A percentile compares a stretch with the other conserved stretches of the same genome.
Evolutionary conservation across 2,797 vertebrate species (phyloP).

Genomic region (Pelodytes ibericus): DNA sequence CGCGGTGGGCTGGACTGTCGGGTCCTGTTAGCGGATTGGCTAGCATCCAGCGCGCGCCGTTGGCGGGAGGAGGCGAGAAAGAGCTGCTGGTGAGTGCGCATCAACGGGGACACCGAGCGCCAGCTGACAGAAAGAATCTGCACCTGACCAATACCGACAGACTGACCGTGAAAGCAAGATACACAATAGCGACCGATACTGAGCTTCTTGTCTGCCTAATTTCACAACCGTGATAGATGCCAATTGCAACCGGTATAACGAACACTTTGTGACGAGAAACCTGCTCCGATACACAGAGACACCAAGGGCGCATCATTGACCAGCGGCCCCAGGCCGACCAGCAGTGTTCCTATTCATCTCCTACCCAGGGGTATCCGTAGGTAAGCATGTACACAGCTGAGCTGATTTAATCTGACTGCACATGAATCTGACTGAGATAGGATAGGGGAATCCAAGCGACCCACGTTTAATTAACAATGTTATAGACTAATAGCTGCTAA

Average conservation of each 20-base stretch:
- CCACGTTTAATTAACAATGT: too few relatives aligned
- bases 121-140: slow-evolving; percentile 23
- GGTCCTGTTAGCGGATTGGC: background rate
- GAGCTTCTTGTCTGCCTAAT: too few relatives aligned
- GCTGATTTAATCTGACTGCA: too few relatives aligned
- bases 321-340: background rate
- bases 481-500: too few relatives aligned
- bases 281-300: too few relatives aligned
- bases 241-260: too few relatives aligned
- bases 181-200: background rate
- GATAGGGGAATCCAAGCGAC: too few relatives aligned
- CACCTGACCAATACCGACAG: slow-evolving; percentile 6
- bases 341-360: too few relatives aligned
- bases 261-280: background rate
- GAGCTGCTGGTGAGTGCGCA: slow-evolving; percentile 12
- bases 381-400: too few relatives aligned
- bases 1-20: slow-evolving; percentile 10
- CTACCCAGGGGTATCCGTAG: background rate
- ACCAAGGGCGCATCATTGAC: too few relatives aligned
- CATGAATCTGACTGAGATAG: too few relatives aligned
- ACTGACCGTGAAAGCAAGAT: background rate
- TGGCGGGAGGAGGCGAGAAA: slow-evolving; percentile 31
- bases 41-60: background rate
- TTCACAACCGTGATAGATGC: too few relatives aligned
- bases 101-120: background rate